Base-by-base conservation (phyloP, 2,797 vertebrate genomes). In the Intellagama lesueurii region DNA sequence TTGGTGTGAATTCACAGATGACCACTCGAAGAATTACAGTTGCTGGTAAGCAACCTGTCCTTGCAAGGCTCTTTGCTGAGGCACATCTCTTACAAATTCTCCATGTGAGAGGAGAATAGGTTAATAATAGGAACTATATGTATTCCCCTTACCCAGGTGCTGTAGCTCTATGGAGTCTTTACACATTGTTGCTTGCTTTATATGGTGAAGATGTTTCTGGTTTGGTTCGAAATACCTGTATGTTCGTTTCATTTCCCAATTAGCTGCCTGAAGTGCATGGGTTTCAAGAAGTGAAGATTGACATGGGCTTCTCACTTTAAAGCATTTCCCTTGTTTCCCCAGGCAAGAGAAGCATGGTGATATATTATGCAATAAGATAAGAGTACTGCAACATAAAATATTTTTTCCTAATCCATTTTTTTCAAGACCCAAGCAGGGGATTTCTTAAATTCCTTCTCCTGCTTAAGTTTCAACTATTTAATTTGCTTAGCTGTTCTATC, bases 401-500 rank as follows among this genome's bases (percentile, higher is more conserved):
- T 73, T 72, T 72, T 30, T 30, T 60, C n/a, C 19, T 40, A 32
- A 19, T 75, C 60, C 30, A 49, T 70, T 12, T 40, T 81, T 30
- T 12, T n/a, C 44, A 73, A 72, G 16, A 22, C 70, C 26, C 32
- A 80, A 85, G 11, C 40, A 40, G 16, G 14, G 47, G 1, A n/a
- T 9, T 77, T 88, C 28, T n/a, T 73, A 72, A 73, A 56, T 73
- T n/a, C n/a, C 14, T 73, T 60, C 70, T 60, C 56, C 44, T 81
- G 30, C 72, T 80, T 28, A 73, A 73, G 40, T 85, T 81, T 75
- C 69, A 89, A 1, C 17, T 66, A 22, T 85, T 80, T 89, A 86
- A 80, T 73, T 85, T n/a, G 16, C 32, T 75, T 28, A 81, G 24
- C 66, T 81, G 4, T 87, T 87, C 49, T 73, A 49, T 81, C 78